phyloP scores from a whole-genome alignment of 2,797 vertebrate species.

The Champsocephalus esox region DNA sequence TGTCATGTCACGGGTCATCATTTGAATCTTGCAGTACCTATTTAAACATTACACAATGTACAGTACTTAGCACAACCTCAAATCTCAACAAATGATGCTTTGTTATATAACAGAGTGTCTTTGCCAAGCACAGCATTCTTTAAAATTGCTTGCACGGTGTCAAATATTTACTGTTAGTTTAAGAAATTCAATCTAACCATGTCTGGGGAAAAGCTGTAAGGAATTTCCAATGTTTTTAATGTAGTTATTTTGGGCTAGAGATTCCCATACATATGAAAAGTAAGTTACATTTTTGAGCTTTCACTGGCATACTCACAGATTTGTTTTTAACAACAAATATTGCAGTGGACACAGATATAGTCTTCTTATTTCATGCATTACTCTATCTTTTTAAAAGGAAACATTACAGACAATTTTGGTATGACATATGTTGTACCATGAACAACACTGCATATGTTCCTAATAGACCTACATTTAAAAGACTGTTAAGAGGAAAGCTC shows the following conservation, averaged over 20 bases:
- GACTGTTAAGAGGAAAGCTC: neutral
- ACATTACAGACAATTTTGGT: neutral
- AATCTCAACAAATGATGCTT: neutral
- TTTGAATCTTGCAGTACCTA: neutral
- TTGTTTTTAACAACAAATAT: too few relatives aligned
- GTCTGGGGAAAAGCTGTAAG: neutral
- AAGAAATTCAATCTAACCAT: slow-evolving; percentile 37
- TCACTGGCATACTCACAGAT: neutral
- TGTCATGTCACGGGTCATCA: neutral
- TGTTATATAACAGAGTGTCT: slow-evolving; percentile 18
- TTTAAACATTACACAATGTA: slow-evolving; percentile 8
- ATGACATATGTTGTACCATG: neutral
- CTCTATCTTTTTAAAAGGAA: neutral
- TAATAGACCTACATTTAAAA: neutral
- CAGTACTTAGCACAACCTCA: slow-evolving; percentile 16
- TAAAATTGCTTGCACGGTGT: slow-evolving; percentile 7
- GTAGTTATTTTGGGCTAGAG: neutral
- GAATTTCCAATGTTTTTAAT: slow-evolving; percentile 2
- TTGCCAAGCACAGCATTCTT: slow-evolving; percentile 41
- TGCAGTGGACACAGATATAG: neutral
- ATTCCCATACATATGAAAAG: slow-evolving; percentile 19
- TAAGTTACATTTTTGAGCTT: slow-evolving; percentile 21
- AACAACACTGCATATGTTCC: neutral
- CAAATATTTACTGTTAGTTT: slow-evolving; percentile 38
- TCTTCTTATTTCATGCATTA: neutral